Evolutionary conservation across 2,888 invertebrate genomes (phyloP).

Genomic region (Trichopoda pennipes): DNA sequence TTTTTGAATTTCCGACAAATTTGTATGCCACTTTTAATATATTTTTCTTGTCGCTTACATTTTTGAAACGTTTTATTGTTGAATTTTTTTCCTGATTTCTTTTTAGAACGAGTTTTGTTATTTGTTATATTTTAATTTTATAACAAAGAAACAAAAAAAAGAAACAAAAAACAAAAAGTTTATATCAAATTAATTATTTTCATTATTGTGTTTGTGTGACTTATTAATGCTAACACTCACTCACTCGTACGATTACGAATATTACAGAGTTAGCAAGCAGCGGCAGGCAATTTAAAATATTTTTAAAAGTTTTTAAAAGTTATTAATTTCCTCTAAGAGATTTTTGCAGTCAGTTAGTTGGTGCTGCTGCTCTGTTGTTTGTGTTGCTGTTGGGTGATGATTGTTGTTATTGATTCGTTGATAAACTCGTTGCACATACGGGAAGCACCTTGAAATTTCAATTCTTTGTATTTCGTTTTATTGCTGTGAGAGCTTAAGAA

Average conservation of each 20-base stretch:
- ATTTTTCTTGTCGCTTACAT: neutral
- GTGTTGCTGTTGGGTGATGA: slow-evolving; percentile 28
- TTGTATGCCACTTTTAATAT: slow-evolving; percentile 9
- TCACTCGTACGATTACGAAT: neutral
- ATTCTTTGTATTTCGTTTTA: slow-evolving; percentile 53
- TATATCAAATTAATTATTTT: slow-evolving; percentile 45
- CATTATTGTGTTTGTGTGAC: slow-evolving; percentile 40
- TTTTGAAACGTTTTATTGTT: slow-evolving; percentile 18
- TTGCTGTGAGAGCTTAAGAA: slow-evolving; percentile 47
- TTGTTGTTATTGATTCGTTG: slow-evolving; percentile 65
- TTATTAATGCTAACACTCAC: slow-evolving; percentile 38
- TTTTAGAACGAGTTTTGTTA: slow-evolving; percentile 38
- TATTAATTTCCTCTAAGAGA: slow-evolving; percentile 66
- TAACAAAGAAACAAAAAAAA: neutral
- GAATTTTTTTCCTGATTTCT: slow-evolving; percentile 34
- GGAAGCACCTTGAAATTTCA: slow-evolving; percentile 78
- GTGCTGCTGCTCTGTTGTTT: no score
- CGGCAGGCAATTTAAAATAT: slow-evolving; percentile 10
- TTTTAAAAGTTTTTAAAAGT: slow-evolving; percentile 19
- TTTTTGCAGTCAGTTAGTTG: slow-evolving; percentile 22
- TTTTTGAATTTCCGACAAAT: slow-evolving; percentile 7
- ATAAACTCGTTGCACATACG: slow-evolving; percentile 71
- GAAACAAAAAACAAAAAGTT: neutral
- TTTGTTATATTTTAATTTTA: slow-evolving; percentile 11
- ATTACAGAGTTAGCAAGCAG: slow-evolving; percentile 13